Base-by-base conservation (phyloP, 2,888 invertebrate genomes). In the Beris morrisii region DNA sequence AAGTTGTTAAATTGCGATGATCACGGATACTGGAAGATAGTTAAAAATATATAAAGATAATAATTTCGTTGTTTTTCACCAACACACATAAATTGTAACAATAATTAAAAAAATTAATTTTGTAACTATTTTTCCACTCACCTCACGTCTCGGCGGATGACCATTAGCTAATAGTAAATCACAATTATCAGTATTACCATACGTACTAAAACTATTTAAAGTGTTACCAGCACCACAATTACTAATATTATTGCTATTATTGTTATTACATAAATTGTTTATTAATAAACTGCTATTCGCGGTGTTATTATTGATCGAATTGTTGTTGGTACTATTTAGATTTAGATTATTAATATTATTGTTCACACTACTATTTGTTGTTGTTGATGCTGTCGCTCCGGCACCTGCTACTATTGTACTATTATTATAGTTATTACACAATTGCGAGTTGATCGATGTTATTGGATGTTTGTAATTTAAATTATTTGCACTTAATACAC, bases 111-210 rank as follows among this genome's bases (percentile, higher is more conserved):
- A 55, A 22, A 3, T 22, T 22, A 22, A 22, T 22, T 7, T 30
- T 55, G 7, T 3, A 13, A 55, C 11, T 22, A 9, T 38, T 57
- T 22, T 45, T 13, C 4, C 4, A 64, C 73, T 75, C 73, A 81
- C 81, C 79, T 80, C 80, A 77, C 78, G 75, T 74, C 76, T 77
- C 75, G 78, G 78, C 76, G 78, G 78, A 75, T 79, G 77, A 74
- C 79, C 73, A 75, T 79, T 81, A 69, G 81, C 75, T 77, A 79
- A 75, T 72, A 77, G 74, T 73, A 78, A 75, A 79, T 78, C 79
- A 76, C 78, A 79, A 78, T 78, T 79, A 61, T 50, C 22, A 75
- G 75, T 78, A 63, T 54, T 63, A 53, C 66, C 56, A 68, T 68
- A 68, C 57, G 65, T 57, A 58, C 50, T 65, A 68, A 58, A 68